Percentiles rank a stretch among this genome's conserved stretches.
phyloP scores from a whole-genome alignment of 2,888 invertebrate genomes.

The Agelastica alni region DNA sequence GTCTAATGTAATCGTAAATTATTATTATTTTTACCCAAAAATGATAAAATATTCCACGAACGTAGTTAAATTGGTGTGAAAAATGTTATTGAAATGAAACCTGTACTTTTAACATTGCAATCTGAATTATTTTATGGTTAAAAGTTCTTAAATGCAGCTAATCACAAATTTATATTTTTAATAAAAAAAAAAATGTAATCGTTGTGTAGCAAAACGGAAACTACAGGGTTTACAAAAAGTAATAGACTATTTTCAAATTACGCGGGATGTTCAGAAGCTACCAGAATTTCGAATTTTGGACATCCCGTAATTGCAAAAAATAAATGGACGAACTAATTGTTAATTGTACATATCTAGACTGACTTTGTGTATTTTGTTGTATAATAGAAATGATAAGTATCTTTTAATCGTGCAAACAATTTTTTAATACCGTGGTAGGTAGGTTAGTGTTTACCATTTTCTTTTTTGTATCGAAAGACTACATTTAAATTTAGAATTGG shows the following conservation, averaged over 20 bases:
- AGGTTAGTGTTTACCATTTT: conserved; percentile 26
- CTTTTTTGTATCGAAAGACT: conserved; percentile 28
- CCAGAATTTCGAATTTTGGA: conserved; percentile 5
- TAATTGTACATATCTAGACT: conserved; percentile 51
- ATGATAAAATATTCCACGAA: too few species aligned
- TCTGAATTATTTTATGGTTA: too few species aligned
- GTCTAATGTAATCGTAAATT: too few species aligned
- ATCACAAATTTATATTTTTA: too few species aligned
- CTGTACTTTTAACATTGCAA: too few species aligned
- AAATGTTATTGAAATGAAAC: too few species aligned
- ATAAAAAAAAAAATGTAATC: too few species aligned
- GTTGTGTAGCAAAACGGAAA: conserved; percentile 2
- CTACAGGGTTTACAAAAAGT: conserved; percentile 2
- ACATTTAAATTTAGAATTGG: conserved; percentile 16
- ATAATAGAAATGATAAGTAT: conserved; percentile 37
- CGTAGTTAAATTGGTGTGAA: too few species aligned
- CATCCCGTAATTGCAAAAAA: conserved; percentile 17
- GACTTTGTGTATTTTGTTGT: conserved; percentile 49
- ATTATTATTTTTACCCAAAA: too few species aligned
- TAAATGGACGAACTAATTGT: conserved; percentile 43
- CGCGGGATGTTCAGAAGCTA: conserved; percentile 8
- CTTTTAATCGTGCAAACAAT: conserved; percentile 30
- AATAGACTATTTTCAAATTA: conserved; percentile 10
- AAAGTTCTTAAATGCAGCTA: too few species aligned
- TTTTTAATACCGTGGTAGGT: conserved; percentile 32